A percentile compares a stretch with the other conserved stretches of the same genome.
Conservation (phyloP, 2,888 invertebrate genomes). For the Cyclophora albipunctata region DNA sequence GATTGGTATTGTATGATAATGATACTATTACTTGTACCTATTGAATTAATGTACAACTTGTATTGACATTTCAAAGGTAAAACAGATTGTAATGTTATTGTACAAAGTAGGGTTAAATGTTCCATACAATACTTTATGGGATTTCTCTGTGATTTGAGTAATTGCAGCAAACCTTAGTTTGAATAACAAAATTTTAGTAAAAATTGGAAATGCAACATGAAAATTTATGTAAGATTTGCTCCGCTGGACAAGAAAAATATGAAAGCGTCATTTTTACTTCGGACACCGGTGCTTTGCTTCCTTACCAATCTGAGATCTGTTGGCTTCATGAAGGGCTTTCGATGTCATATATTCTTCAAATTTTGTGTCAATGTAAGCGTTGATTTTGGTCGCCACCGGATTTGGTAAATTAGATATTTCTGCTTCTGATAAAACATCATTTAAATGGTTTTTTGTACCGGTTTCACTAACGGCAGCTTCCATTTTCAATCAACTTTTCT, state of each 20-base stretch:
- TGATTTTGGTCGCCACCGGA: conserved; percentile 74
- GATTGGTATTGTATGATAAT: too few species aligned
- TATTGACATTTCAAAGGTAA: too few species aligned
- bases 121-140: too few species aligned
- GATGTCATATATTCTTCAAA: conserved; percentile 83
- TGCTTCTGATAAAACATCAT: conserved; percentile 58
- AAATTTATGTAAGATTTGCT: too few species aligned
- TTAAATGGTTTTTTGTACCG: conserved; percentile 63
- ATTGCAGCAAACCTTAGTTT: too few species aligned
- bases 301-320: conserved; percentile 78
- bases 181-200: too few species aligned
- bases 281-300: conserved; percentile 36
- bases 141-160: too few species aligned
- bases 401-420: conserved; percentile 52
- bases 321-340: conserved; percentile 83
- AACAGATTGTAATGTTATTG: too few species aligned
- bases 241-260: conserved; percentile 4
- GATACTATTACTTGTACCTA: too few species aligned
- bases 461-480: conserved; percentile 57
- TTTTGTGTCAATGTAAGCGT: conserved; percentile 69
- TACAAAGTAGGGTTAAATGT: too few species aligned
- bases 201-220: too few species aligned
- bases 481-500: conserved; percentile 41
- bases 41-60: too few species aligned
- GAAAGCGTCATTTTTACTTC: conserved; percentile 26